phyloP scores from a whole-genome alignment of 1,140 invertebrate species.

The Trachymyrmex cornetzi region DNA sequence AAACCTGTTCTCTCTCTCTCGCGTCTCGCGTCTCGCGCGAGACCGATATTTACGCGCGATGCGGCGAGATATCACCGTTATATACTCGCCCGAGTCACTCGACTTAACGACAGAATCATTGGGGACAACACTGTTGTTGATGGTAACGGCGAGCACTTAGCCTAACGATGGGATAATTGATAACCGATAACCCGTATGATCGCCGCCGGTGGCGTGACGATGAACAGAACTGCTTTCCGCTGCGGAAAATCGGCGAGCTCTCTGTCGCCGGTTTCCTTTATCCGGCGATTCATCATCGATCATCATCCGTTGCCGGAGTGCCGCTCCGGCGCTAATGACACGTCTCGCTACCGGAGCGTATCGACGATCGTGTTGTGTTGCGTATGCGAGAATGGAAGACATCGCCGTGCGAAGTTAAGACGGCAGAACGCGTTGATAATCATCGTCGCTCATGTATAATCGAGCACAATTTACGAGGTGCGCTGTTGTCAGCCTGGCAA shows the following conservation, averaged over 20 bases:
- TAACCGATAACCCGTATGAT: slow-evolving; percentile 47
- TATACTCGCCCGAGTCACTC: slow-evolving; percentile 52
- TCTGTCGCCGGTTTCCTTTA: slow-evolving; percentile 43
- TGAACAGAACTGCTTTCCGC: slow-evolving; percentile 14
- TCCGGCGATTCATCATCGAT: slow-evolving; percentile 45
- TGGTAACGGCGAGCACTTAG: slow-evolving; percentile 54
- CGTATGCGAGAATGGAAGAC: slow-evolving; percentile 24
- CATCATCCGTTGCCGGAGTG: slow-evolving; percentile 20
- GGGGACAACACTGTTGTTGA: slow-evolving; percentile 37
- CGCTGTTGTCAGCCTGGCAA: slow-evolving; percentile 31
- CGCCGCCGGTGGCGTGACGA: neutral
- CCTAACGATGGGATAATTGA: slow-evolving; percentile 59
- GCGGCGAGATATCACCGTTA: slow-evolving; percentile 42
- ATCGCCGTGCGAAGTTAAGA: slow-evolving; percentile 28
- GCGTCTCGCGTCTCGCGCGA: neutral
- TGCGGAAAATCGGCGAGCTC: slow-evolving; percentile 49
- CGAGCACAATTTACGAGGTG: slow-evolving; percentile 49
- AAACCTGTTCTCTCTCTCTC: slow-evolving; percentile 60
- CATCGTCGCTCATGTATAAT: slow-evolving; percentile 54
- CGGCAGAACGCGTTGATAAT: slow-evolving; percentile 43
- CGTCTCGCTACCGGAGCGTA: slow-evolving; percentile 47
- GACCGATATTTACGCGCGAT: slow-evolving; percentile 55
- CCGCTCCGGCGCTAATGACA: slow-evolving; percentile 47
- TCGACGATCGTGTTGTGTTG: slow-evolving; percentile 17
- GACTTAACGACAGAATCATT: slow-evolving; percentile 54